Base-by-base conservation (phyloP, 2,113 vertebrate species). In the Actenoides hombroni region DNA sequence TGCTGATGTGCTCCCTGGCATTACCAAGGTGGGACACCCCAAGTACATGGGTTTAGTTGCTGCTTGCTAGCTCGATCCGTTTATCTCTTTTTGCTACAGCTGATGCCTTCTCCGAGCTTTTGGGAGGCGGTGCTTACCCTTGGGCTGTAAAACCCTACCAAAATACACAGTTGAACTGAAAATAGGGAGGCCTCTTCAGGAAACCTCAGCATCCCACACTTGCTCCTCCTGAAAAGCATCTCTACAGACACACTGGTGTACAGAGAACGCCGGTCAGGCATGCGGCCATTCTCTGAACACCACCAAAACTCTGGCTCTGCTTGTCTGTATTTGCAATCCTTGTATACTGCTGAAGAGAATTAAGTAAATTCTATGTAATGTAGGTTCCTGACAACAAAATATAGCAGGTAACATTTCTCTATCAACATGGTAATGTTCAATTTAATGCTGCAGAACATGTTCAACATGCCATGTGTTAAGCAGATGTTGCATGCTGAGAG, bases 1-100 rank as follows among this genome's bases (percentile, higher is more conserved):
- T 92, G 90, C 64, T 86, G 70, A 90, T 5, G 18, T 40, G 49
- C 26, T 85, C 63, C 44, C 64, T 70, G 82, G 79, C 71, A 97
- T 48, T 75, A 39, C 63, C 68, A 51, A 3, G 26, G 25, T 1
- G 0, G 59, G 49, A 73, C 64, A 59, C 17, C 51, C 49, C 61
- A 87, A 73, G 76, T 35, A 61, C 0, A 73, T 0, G 7, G 16
- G 35, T 2, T 69, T 11, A 89, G 48, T 53, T 78, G 20, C 81
- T 79, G 35, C 24, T 29, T 39, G 42, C 35, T 79, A 24, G 15
- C 16, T 51, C 2, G 0, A 39, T 40, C 44, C 86, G 6, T 25
- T 77, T 42, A 3, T 74, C 23, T 63, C 29, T 21, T 88, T 39
- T 64, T 75, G 19, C 46, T 46, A 13, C 25, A 75, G 7, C 12